Evolutionary conservation across 1,140 invertebrate genomes (phyloP), one percentile per base, ranked within the genome.

Genomic region (Rhyzopertha dominica): DNA sequence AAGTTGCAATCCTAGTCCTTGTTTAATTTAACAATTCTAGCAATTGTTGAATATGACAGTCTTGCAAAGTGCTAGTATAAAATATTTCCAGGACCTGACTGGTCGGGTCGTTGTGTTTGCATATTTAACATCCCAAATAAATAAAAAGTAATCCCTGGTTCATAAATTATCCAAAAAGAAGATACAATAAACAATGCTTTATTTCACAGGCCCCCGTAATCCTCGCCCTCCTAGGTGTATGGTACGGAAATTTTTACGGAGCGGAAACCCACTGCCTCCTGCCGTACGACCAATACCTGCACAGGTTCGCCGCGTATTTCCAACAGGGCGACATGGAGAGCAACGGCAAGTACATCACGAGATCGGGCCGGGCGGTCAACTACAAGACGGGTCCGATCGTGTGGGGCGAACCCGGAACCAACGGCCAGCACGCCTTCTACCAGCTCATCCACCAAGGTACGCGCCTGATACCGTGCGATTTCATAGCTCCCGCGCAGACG

Each of bases 281-380:
- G 26, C 97, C 97, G 0, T 99, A 99, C 70, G 97, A 99, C 69
- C 89, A 99, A 72, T 99, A 99, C 69, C 69, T 99, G 51, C 96
- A 99, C 65, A 82, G 95, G 61, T 98, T 99, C 74, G 90, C 97
- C 25, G 95, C 97, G 8, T 99, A 99, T 70, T 98, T 99, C 72
- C 97, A 99, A 74, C 97, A 99, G 76, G 96, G 95, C 8, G 97
- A 99, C 67, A 99, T 99, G 97, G 97, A 99, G 72, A 97, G 92
- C 47, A 99, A 99, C 74, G 97, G 97, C 57, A 99, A 99, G 75
- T 95, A 85, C 62, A 84, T 87, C 8, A 95, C 89, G 7, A 77
- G 85, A 26, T 77, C 76, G 51, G 90, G 91, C 0, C 64, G 79
- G 25, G 66, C 65, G 12, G 93, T 92, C 3, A 47, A 63, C 40